A percentile compares a stretch with the other conserved stretches of the same genome.
These are phyloP conservation scores for Lasioglossum zephyrum DNA, from an alignment of 2,888 invertebrate species.

Conservation along the genomic window DNA sequence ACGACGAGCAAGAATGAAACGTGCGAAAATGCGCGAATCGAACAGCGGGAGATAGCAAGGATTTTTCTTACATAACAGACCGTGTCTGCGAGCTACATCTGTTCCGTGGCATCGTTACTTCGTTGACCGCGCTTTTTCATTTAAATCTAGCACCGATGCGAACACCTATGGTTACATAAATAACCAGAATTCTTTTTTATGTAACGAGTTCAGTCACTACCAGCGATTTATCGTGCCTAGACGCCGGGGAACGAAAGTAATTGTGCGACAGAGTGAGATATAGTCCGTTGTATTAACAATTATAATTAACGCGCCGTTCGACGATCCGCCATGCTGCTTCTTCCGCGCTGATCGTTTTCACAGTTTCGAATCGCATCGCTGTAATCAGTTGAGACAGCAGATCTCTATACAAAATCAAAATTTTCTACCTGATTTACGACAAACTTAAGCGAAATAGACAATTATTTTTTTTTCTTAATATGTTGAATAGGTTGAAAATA, in stretches of 20 bases:
- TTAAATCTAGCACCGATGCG: constrained; percentile 12
- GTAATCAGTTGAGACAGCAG: not conserved
- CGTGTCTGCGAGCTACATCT: constrained; percentile 12
- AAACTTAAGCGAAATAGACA: no score
- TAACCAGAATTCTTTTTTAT: constrained; percentile 31
- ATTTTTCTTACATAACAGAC: constrained; percentile 48
- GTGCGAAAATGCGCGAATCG: constrained; percentile 35
- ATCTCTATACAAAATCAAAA: no score
- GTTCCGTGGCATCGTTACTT: constrained; percentile 26
- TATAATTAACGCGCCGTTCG: not conserved
- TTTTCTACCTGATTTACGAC: no score
- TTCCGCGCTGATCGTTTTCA: not conserved
- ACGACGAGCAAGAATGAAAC: constrained; percentile 12
- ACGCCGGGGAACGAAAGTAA: not conserved
- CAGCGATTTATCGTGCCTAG: not conserved
- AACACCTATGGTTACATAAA: constrained; percentile 16
- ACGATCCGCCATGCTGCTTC: not conserved
- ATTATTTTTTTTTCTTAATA: no score
- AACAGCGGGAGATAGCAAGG: constrained; percentile 23
- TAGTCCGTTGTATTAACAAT: not conserved
- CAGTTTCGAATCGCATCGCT: not conserved
- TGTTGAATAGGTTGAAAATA: no score
- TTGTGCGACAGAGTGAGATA: not conserved
- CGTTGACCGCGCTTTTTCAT: not conserved
- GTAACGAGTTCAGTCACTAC: constrained; percentile 16